Evolutionary conservation across 2,797 vertebrate species (phyloP).

Genomic region (Chaunax sp.): DNA sequence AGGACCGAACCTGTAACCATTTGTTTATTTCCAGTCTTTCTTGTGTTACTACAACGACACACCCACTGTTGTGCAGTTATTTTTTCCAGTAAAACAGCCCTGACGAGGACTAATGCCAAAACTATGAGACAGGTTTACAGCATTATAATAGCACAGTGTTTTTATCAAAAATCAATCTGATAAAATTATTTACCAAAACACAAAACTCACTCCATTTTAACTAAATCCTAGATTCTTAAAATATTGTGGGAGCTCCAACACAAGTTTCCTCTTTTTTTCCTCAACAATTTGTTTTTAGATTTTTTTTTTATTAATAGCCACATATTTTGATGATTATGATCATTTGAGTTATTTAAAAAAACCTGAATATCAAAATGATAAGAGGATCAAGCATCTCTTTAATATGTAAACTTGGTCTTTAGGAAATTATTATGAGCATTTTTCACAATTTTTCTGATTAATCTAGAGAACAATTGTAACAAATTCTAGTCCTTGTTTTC

Average conservation of each 20-base stretch:
- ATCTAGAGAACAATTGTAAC: background rate
- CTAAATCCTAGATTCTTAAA: too few species aligned
- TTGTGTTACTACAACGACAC: constrained; percentile 55
- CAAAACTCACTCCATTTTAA: background rate
- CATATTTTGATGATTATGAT: too few species aligned
- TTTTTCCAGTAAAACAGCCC: constrained; percentile 57
- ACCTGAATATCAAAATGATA: too few species aligned
- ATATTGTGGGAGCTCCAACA: too few species aligned
- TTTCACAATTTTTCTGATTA: background rate
- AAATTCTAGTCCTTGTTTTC: background rate
- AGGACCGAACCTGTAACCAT: background rate
- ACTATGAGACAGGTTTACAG: constrained; percentile 39
- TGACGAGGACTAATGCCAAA: constrained; percentile 44
- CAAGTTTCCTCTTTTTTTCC: too few species aligned
- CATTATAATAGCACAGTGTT: too few species aligned
- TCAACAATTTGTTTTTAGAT: too few species aligned
- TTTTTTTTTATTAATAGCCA: too few species aligned
- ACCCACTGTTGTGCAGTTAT: constrained; percentile 65
- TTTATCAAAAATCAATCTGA: background rate
- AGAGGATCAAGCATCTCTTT: too few species aligned
- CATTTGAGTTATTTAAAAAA: too few species aligned
- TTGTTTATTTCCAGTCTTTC: constrained; percentile 47
- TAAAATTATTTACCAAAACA: background rate
- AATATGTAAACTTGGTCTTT: background rate
- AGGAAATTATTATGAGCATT: background rate